These are phyloP conservation scores for Apodemus speciosus DNA, from an alignment of 2,113 vertebrate genomes.

Conservation along the genomic window DNA sequence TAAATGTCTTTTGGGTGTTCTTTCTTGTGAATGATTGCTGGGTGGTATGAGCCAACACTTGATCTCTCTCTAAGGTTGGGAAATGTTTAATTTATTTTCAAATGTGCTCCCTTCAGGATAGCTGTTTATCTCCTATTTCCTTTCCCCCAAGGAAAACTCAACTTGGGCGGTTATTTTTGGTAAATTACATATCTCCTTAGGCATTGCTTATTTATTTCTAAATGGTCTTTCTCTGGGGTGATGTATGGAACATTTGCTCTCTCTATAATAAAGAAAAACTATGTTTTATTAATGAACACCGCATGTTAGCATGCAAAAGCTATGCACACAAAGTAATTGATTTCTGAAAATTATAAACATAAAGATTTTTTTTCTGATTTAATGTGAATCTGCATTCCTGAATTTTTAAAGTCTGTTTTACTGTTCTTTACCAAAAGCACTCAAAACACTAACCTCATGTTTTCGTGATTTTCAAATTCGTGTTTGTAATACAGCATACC, in stretches of 20 bases:
- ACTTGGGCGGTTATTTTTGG: slow-evolving; percentile 70
- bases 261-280: slow-evolving; percentile 61
- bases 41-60: slow-evolving; percentile 40
- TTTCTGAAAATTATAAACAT: background rate
- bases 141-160: slow-evolving; percentile 70
- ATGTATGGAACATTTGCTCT: slow-evolving; percentile 61
- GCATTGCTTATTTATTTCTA: slow-evolving; percentile 75
- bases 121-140: slow-evolving; percentile 74
- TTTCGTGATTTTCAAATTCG: slow-evolving; percentile 10
- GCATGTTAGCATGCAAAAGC: slow-evolving; percentile 10
- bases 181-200: slow-evolving; percentile 73
- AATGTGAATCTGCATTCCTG: background rate
- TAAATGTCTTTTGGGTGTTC: slow-evolving; percentile 50
- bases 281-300: slow-evolving; percentile 73
- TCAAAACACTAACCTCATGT: background rate
- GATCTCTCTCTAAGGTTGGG: slow-evolving; percentile 54
- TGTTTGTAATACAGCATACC: background rate
- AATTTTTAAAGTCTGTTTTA: background rate
- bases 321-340: background rate
- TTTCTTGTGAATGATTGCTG: slow-evolving; percentile 54
- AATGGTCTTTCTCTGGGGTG: slow-evolving; percentile 72
- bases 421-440: background rate
- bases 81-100: slow-evolving; percentile 77
- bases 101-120: slow-evolving; percentile 70
- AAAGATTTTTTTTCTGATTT: slow-evolving; percentile 12